Evolutionary conservation across 2,797 vertebrate species (phyloP), one percentile per base, ranked within the genome.

Genomic region (Rhinatrema bivittatum): DNA sequence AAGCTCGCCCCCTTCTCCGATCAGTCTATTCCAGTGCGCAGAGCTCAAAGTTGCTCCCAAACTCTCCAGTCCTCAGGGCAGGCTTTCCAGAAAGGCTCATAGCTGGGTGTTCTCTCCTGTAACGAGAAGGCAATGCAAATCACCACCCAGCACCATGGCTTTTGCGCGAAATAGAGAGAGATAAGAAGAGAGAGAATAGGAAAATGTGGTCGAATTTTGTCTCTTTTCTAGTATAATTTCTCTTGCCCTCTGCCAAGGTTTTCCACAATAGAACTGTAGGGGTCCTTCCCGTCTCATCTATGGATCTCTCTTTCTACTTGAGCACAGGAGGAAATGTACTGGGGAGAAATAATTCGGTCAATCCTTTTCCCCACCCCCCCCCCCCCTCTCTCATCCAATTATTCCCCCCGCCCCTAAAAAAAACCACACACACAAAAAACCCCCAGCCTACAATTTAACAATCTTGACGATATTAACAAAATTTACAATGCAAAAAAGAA

Each of bases 211-310:
- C 17, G 10, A 46, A 37, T 68, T 56, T 25, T 24, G 25, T 29
- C 17, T 10, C 61, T 9, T 42, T 54, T 39, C 52, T 15, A n/a
- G n/a, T n/a, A n/a, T n/a, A 18, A n/a, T 21, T 8, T 20, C 28
- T 30, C 54, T 24, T 33, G 38, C 40, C 32, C 31, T 38, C 25
- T 3, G 42, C 42, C 24, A 46, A 38, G 49, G 50, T 46, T 68
- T 77, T 62, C 69, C 61, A 42, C 34, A 62, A 42, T 60, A 43
- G 54, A 74, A 82, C 79, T 78, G 76, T 74, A 81, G 79, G 79
- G 79, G 79, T 81, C 78, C 75, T 67, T 59, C 70, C 77, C 72
- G 53, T 66, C 74, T 70, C 65, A 53, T 54, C 46, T 61, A 72
- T 46, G 8, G 65, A 62, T 50, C 32, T 4, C 32, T 4, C 34